These are phyloP conservation scores for Drosophila maculinotata DNA, from an alignment of 2,888 invertebrate genomes.

Conservation along the genomic window DNA sequence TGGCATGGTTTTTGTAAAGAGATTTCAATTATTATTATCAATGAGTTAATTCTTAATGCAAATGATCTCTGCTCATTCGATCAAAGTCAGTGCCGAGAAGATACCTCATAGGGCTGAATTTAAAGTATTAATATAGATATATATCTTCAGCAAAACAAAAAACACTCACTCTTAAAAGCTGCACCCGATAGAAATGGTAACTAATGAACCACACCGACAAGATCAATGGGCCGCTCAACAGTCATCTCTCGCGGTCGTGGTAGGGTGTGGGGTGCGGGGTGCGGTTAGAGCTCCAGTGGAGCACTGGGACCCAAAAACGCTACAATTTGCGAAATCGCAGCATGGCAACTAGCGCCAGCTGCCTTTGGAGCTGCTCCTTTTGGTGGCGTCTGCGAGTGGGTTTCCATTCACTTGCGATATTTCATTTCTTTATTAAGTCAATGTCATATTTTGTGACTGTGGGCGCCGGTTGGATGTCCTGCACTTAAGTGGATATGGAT, in stretches of 20 bases:
- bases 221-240: constrained; percentile 46
- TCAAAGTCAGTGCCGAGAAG: too few species aligned
- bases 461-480: constrained; percentile 61
- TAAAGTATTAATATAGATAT: too few species aligned
- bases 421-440: constrained; percentile 84
- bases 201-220: constrained; percentile 43
- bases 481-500: constrained; percentile 34
- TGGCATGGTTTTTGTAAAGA: too few species aligned
- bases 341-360: constrained; percentile 69
- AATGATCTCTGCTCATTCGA: too few species aligned
- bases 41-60: too few species aligned
- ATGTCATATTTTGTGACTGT: constrained; percentile 72
- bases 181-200: constrained; percentile 30
- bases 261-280: constrained; percentile 6
- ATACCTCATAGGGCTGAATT: too few species aligned
- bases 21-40: too few species aligned
- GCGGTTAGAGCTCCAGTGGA: constrained; percentile 46
- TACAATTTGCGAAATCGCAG: constrained; percentile 72
- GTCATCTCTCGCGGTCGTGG: constrained; percentile 43
- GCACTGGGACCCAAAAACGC: constrained; percentile 50
- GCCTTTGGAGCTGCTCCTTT: constrained; percentile 18
- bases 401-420: constrained; percentile 67
- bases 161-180: background rate
- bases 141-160: too few species aligned
- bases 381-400: constrained; percentile 37